Conservation (phyloP, 30 jellyfish, hydroid and myxozoan genomes). For the Cassiopea xamachana region DNA sequence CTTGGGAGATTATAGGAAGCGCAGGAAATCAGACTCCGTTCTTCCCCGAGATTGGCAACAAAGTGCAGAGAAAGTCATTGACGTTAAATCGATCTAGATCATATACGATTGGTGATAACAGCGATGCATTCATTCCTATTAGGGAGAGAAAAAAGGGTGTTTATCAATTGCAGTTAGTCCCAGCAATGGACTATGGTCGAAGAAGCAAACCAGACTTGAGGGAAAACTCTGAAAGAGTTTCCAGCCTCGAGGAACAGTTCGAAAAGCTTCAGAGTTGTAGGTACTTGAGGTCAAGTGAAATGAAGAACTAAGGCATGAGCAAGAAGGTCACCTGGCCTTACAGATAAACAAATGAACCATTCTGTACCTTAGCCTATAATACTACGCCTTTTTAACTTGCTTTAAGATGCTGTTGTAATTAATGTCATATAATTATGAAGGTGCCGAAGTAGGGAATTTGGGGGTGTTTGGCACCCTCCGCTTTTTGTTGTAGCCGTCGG, state of each 20-base stretch:
- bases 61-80: not conserved
- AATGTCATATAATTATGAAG: too few relatives aligned
- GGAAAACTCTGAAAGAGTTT: not conserved
- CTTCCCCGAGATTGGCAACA: conserved; percentile 8
- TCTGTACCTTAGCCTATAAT: too few relatives aligned
- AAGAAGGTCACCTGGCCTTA: too few relatives aligned
- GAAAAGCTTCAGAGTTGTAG: conserved; percentile 47
- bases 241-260: conserved; percentile 36
- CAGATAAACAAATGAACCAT: too few relatives aligned
- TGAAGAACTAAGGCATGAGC: not conserved
- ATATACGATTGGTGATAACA: conserved; percentile 7
- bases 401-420: too few relatives aligned
- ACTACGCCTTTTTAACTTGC: too few relatives aligned
- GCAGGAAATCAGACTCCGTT: not conserved
- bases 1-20: conserved; percentile 17
- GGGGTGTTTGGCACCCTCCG: too few relatives aligned
- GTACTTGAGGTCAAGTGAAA: conserved; percentile 9
- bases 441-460: too few relatives aligned
- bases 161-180: not conserved
- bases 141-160: not conserved
- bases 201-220: not conserved
- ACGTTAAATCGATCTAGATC: conserved; percentile 17
- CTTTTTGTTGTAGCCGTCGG: too few relatives aligned
- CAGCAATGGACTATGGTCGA: not conserved
- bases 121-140: conserved; percentile 3